phyloP scores from a whole-genome alignment of 1,140 invertebrate species.

The Agrypnia vestita region DNA sequence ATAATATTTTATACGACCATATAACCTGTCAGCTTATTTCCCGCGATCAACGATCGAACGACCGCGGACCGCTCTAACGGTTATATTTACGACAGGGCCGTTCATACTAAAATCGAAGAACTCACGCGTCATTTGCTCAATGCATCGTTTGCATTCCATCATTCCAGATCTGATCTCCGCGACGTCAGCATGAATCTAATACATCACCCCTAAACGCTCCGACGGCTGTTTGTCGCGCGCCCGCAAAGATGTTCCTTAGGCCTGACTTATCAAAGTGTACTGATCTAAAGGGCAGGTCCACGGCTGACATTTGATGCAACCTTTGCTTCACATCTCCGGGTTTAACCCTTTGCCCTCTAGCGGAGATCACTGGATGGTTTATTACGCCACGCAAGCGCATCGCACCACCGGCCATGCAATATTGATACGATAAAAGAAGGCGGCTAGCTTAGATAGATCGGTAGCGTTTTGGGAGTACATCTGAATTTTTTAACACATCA shows the following conservation, averaged over 20 bases:
- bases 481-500: no score
- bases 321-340: not conserved
- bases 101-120: not conserved
- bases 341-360: not conserved
- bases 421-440: no score
- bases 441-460: no score
- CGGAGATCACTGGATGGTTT: not conserved
- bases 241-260: not conserved
- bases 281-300: not conserved
- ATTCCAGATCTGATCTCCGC: conserved; percentile 6
- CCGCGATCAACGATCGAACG: no score
- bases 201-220: conserved; percentile 2
- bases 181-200: conserved; percentile 18
- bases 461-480: no score
- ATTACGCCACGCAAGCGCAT: not conserved
- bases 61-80: no score
- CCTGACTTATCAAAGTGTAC: not conserved
- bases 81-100: no score
- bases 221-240: not conserved
- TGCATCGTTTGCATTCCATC: conserved; percentile 2
- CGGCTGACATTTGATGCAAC: not conserved
- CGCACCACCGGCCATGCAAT: not conserved
- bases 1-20: no score
- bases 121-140: conserved; percentile 24
- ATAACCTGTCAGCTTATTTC: no score